Base-by-base conservation (phyloP, 2,113 vertebrate species). In the Triplophysa tibetana region DNA sequence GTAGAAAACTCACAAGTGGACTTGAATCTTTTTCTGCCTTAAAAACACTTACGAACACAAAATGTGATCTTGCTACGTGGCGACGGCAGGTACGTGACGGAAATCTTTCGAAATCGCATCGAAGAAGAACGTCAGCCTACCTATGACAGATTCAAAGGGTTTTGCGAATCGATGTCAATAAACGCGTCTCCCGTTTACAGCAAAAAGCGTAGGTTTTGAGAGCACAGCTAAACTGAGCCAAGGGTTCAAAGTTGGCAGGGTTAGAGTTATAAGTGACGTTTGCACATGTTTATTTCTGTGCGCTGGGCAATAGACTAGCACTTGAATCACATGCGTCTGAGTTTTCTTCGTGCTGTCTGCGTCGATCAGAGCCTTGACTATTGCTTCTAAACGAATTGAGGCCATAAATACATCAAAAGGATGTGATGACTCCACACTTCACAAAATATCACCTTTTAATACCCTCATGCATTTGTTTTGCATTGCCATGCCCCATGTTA, bases 11-110 rank as follows among this genome's bases (percentile, higher is more conserved):
- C 87, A 77, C 82, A 88, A 89, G 87, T 85, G 87, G 86, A 86
- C 90, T 88, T 85, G 88, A 90, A 82, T 84, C 87, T 80, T 81
- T 88, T 83, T 88, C 81, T 92, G 90, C 91, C 92, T 92, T 91
- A 92, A 21, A 78, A 74, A 12, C 81, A 85, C 82, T 88, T 75
- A 72, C 4, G 84, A 86, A 84, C 82, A 83, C 82, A 72, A 81
- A 52, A 29, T 43, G 50, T 41, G 64, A 60, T 61, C 80, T 81
- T 65, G 75, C 82, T 67, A 52, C 52, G 54, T 16, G 62, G 74
- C 73, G 8, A 21, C 85, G 87, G 86, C 87, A 87, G 76, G 83
- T 84, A 72, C 76, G 38, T 82, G 85, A 87, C 68, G 63, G 79
- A 66, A 70, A 69, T 70, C 50, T 13, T 50, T 52, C 1, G 48